A percentile compares a stretch with the other conserved stretches of the same genome.
Evolutionary conservation across 2,888 invertebrate genomes (phyloP).

Genomic region (Uropetala carovei): DNA sequence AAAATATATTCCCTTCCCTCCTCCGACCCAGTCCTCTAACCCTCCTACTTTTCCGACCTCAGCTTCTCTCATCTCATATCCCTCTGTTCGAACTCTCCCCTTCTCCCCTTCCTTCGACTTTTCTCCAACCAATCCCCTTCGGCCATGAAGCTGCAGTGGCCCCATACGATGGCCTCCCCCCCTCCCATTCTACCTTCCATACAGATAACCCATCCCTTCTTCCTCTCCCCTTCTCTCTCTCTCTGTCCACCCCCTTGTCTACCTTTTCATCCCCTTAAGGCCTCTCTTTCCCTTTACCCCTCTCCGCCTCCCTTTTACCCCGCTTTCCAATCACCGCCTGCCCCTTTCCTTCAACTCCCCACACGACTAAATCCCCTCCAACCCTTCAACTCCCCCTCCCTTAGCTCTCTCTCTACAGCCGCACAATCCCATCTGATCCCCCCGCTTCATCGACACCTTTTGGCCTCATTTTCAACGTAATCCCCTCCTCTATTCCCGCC

Average conservation of each 20-base stretch:
- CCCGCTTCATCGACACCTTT: slow-evolving; percentile 32
- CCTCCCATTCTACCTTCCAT: background rate
- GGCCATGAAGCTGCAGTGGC: background rate
- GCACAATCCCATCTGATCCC: slow-evolving; percentile 19
- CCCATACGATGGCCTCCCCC: background rate
- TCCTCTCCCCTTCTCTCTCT: background rate
- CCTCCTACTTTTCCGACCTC: too few relatives aligned
- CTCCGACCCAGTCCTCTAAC: background rate
- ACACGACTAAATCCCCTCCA: slow-evolving; percentile 2
- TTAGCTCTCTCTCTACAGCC: background rate
- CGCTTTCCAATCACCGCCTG: slow-evolving; percentile 25
- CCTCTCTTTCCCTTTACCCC: background rate
- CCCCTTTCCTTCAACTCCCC: background rate
- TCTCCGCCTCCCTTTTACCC: background rate
- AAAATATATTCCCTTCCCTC: background rate
- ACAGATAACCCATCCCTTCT: background rate
- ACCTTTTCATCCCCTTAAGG: background rate
- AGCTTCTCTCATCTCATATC: too few relatives aligned
- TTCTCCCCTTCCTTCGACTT: background rate
- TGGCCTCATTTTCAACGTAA: slow-evolving; percentile 28
- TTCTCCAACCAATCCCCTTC: background rate
- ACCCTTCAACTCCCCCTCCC: background rate
- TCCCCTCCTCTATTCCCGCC: background rate
- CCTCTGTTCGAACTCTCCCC: background rate
- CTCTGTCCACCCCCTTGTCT: background rate